phyloP scores from a whole-genome alignment of 2,888 invertebrate species.

The Boloria euphrosyne region DNA sequence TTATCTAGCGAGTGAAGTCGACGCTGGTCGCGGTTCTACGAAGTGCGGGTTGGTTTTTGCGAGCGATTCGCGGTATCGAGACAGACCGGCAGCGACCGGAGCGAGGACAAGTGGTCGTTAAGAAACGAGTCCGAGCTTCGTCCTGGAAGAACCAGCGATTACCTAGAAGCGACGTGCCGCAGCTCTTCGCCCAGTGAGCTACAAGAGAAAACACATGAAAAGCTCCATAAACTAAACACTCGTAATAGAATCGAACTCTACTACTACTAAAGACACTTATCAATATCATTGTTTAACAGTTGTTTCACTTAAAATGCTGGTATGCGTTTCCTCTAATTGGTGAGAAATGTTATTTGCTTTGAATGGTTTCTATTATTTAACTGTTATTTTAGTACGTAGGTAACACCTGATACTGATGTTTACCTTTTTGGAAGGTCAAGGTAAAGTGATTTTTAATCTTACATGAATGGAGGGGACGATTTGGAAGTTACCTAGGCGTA shows the following conservation, averaged over 20 bases:
- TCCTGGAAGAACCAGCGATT: conserved; percentile 29
- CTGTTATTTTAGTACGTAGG: no score
- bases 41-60: conserved; percentile 49
- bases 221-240: conserved; percentile 1
- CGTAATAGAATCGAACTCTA: not conserved
- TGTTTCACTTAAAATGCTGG: conserved; percentile 14
- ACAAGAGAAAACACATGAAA: conserved; percentile 1
- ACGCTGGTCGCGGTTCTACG: conserved; percentile 44
- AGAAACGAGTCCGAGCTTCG: conserved; percentile 30
- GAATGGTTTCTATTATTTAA: no score
- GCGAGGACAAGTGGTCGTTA: conserved; percentile 31
- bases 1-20: conserved; percentile 50
- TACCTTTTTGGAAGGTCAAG: no score
- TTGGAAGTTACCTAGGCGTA: no score
- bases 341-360: no score
- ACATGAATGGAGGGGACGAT: no score
- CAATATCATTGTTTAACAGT: not conserved
- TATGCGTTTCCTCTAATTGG: conserved; percentile 14
- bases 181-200: not conserved
- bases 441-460: no score
- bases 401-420: no score
- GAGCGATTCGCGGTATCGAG: conserved; percentile 43
- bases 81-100: conserved; percentile 20
- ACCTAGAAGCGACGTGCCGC: conserved; percentile 21
- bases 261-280: no score